These are phyloP conservation scores for Drosophila sechellia DNA, from an alignment of 1,140 invertebrate genomes.

Conservation along the genomic window DNA sequence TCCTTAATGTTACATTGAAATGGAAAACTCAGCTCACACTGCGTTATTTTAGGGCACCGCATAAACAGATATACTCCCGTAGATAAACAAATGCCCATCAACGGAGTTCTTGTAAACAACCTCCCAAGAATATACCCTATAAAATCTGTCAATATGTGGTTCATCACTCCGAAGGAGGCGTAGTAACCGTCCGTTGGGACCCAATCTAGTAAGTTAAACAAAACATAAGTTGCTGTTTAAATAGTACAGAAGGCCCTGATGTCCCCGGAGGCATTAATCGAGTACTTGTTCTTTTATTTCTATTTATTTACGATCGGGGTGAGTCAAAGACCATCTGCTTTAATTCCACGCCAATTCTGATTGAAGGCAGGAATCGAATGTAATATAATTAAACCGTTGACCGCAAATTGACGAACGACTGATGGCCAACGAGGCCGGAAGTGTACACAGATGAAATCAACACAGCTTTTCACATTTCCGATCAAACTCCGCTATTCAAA, in stretches of 20 bases:
- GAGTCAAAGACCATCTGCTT: slow-evolving; percentile 76
- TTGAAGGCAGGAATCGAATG: slow-evolving; percentile 55
- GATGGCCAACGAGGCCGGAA: neutral
- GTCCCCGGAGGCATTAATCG: slow-evolving; percentile 58
- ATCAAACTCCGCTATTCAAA: too few species aligned
- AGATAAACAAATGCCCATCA: slow-evolving; percentile 53
- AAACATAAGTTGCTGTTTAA: slow-evolving; percentile 59
- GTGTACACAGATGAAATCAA: neutral
- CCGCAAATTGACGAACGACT: slow-evolving; percentile 49
- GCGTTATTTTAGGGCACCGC: slow-evolving; percentile 41
- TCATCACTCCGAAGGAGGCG: slow-evolving; percentile 7
- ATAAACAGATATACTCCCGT: slow-evolving; percentile 54
- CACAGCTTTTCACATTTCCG: too few species aligned
- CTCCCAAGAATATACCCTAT: slow-evolving; percentile 6
- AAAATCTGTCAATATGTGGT: slow-evolving; percentile 24
- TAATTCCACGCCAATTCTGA: slow-evolving; percentile 57
- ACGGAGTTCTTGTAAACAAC: slow-evolving; percentile 35
- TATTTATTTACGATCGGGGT: neutral
- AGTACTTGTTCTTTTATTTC: slow-evolving; percentile 36
- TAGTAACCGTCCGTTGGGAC: slow-evolving; percentile 47
- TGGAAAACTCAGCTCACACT: neutral
- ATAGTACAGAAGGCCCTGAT: slow-evolving; percentile 42
- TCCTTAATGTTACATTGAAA: neutral
- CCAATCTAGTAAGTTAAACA: slow-evolving; percentile 34
- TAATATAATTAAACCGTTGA: slow-evolving; percentile 36